Evolutionary conservation across 2,113 vertebrate genomes (phyloP).

Genomic region (Rhineura floridana): DNA sequence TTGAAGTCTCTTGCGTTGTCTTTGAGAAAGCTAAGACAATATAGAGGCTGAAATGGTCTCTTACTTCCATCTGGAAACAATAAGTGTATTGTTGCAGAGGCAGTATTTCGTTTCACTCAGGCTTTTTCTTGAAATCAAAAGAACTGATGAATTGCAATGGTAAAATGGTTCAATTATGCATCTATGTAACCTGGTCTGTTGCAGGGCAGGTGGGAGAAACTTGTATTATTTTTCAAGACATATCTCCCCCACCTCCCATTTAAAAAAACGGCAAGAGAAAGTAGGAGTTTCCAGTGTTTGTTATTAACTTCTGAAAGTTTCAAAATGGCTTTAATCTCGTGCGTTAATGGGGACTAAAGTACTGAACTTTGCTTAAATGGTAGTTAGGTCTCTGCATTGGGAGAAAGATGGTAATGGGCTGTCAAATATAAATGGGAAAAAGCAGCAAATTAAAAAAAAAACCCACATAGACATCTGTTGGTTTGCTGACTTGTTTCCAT

Average conservation of each 20-base stretch:
- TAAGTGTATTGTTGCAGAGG: neutral
- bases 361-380: too few relatives aligned
- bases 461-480: neutral
- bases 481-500: neutral
- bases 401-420: neutral
- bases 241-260: fast-evolving
- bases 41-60: neutral
- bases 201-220: neutral
- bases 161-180: neutral
- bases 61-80: constrained; percentile 9
- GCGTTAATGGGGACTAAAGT: neutral
- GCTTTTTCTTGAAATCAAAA: neutral
- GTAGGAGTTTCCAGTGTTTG: neutral
- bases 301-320: neutral
- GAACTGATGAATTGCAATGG: neutral
- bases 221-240: constrained; percentile 7
- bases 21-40: neutral
- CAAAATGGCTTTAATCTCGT: neutral
- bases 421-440: neutral
- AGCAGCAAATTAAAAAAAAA: neutral
- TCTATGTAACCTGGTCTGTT: neutral
- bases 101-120: constrained; percentile 20
- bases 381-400: too few relatives aligned
- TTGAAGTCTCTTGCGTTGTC: neutral
- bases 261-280: neutral